phyloP scores from a whole-genome alignment of 2,888 invertebrate genomes.

The Drosophila formosana region DNA sequence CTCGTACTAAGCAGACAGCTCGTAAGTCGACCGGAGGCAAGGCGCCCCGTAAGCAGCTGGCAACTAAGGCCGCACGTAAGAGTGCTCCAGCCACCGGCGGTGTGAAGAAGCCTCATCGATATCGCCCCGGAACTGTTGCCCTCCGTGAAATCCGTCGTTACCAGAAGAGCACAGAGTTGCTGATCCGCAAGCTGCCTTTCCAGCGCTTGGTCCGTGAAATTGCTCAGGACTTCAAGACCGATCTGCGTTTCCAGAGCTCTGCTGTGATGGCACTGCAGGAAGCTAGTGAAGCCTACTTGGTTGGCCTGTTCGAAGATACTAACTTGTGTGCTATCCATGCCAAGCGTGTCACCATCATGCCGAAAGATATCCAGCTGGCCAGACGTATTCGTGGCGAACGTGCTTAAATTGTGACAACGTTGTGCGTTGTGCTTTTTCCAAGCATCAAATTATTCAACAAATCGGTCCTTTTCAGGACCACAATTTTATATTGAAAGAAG shows the following conservation, averaged over 20 bases:
- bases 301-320: conserved; percentile 96
- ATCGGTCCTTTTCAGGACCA: conserved; percentile 55
- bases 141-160: no score
- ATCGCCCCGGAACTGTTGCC: no score
- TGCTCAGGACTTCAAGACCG: no score
- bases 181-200: no score
- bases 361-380: conserved; percentile 98
- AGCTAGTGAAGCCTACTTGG: conserved; percentile 92
- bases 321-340: conserved; percentile 92
- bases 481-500: conserved; percentile 23
- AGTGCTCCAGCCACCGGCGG: no score
- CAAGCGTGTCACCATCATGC: conserved; percentile 95
- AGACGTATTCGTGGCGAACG: conserved; percentile 98
- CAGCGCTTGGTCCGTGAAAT: no score
- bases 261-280: conserved; percentile 60
- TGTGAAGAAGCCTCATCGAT: no score
- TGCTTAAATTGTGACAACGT: conserved; percentile 88
- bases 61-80: conserved; percentile 4
- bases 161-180: no score
- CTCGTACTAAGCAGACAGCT: conserved; percentile 21
- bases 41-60: conserved; percentile 45
- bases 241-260: no score
- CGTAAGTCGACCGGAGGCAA: conserved; percentile 39
- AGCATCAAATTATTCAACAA: conserved; percentile 9
- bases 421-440: no score